A percentile compares a stretch with the other conserved stretches of the same genome.
Evolutionary conservation across 1,140 invertebrate genomes (phyloP).

Genomic region (Leptinotarsa lineolata): DNA sequence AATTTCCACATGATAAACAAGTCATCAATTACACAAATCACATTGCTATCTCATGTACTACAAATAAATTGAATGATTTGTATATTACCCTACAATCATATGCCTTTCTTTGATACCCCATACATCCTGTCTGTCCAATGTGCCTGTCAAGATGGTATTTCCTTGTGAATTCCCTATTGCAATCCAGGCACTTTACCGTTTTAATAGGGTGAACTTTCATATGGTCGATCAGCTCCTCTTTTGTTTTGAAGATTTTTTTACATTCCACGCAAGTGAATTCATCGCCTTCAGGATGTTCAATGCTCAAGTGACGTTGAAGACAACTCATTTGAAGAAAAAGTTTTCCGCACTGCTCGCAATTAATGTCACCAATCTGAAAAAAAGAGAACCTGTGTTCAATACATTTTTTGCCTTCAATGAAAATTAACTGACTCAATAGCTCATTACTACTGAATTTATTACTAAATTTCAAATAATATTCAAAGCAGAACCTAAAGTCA

Average conservation of each 20-base stretch:
- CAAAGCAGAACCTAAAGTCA: too few species aligned
- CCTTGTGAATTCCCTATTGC: constrained; percentile 71
- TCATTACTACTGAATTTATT: too few species aligned
- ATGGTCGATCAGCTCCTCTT: constrained; percentile 43
- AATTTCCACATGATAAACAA: too few species aligned
- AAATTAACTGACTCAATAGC: too few species aligned
- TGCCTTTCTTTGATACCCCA: constrained; percentile 62
- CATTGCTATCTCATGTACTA: too few species aligned
- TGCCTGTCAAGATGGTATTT: constrained; percentile 79
- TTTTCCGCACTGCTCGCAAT: constrained; percentile 63
- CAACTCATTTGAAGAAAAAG: constrained; percentile 75
- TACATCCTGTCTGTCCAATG: constrained; percentile 73
- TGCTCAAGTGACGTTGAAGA: constrained; percentile 67
- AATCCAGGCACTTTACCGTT: constrained; percentile 63
- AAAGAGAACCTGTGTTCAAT: background rate
- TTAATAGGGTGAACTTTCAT: constrained; percentile 51
- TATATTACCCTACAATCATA: constrained; percentile 65
- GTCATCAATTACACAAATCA: too few species aligned
- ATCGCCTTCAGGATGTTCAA: constrained; percentile 57
- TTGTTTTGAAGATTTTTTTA: constrained; percentile 40
- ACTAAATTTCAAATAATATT: too few species aligned
- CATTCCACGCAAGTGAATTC: constrained; percentile 49
- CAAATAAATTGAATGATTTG: too few species aligned
- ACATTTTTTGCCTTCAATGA: too few species aligned
- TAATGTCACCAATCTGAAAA: constrained; percentile 58